Evolutionary conservation across 2,797 vertebrate genomes (phyloP).

Genomic region (Numenius phaeopus): DNA sequence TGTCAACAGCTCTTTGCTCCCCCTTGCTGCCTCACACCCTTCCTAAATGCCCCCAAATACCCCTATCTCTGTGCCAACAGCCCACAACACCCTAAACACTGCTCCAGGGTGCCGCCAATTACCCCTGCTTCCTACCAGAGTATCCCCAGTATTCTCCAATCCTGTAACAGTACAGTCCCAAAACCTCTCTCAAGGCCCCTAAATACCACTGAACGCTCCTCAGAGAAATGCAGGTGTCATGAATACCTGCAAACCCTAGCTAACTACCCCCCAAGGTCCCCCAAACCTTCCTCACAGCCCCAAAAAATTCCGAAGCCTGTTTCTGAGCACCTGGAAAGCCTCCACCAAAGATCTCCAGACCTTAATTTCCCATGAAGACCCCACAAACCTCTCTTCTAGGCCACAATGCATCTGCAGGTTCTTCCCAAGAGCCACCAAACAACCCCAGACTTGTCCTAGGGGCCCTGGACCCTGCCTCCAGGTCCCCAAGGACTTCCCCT

Average conservation of each 20-base stretch:
- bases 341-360: neutral
- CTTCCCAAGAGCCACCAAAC: neutral
- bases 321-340: neutral
- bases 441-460: neutral
- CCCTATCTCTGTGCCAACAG: no score
- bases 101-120: neutral
- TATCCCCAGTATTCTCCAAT: neutral
- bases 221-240: neutral
- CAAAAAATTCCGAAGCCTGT: neutral
- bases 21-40: fast-evolving
- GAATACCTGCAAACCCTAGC: neutral
- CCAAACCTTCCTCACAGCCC: neutral
- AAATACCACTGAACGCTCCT: neutral
- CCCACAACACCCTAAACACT: neutral
- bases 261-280: neutral
- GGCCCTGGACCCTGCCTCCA: neutral
- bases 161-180: neutral
- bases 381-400: neutral
- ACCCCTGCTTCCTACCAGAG: neutral
- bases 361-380: neutral
- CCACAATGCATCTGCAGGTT: neutral
- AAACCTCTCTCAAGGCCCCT: neutral
- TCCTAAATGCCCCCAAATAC: neutral
- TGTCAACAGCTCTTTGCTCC: neutral
- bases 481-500: neutral